Conservation (phyloP, 2,113 vertebrate species). For the Strix aluco region DNA sequence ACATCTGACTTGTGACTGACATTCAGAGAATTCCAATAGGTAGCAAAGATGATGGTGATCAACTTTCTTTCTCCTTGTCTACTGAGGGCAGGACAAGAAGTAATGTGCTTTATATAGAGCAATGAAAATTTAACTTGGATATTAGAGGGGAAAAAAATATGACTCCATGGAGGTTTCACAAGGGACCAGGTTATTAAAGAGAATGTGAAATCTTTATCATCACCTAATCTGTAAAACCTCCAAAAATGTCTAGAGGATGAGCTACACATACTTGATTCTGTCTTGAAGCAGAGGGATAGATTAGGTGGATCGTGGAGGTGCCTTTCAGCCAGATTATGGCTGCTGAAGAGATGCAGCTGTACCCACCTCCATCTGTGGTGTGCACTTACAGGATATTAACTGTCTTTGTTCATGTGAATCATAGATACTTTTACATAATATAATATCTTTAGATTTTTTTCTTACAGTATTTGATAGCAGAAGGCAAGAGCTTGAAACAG, state of each 20-base stretch:
- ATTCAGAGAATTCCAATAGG: background rate
- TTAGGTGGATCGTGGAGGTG: background rate
- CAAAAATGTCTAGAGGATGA: background rate
- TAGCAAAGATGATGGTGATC: background rate
- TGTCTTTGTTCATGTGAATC: background rate
- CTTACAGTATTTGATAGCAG: background rate
- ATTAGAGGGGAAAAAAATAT: background rate
- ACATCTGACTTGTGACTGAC: background rate
- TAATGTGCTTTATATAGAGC: background rate
- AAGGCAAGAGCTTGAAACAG: background rate
- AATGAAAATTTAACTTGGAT: background rate
- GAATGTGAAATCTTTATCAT: background rate
- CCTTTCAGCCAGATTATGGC: background rate
- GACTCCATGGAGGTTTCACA: background rate
- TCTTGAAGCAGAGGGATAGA: background rate
- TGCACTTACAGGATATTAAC: background rate
- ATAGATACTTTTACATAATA: background rate
- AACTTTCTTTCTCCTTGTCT: background rate
- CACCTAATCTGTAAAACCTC: background rate
- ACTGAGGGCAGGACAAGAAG: background rate
- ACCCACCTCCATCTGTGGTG: background rate
- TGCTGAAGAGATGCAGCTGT: background rate
- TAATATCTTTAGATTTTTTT: background rate
- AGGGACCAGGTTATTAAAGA: background rate
- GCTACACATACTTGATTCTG: background rate